Percentiles rank a stretch among this genome's conserved stretches.
Conservation (phyloP, 2,113 vertebrate genomes). For the Todiramphus saurophagus region DNA sequence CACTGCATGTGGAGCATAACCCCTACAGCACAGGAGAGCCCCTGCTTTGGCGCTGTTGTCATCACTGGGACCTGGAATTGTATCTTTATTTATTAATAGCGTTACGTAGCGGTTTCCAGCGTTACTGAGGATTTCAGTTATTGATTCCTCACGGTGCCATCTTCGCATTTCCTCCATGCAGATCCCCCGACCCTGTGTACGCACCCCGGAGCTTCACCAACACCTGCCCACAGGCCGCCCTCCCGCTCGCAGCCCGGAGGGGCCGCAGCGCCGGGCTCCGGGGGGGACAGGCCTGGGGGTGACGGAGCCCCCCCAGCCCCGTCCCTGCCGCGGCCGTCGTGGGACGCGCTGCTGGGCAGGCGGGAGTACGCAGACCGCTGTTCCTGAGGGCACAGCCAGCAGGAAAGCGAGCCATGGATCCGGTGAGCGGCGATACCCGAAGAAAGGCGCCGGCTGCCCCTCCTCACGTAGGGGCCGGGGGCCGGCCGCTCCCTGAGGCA, state of each 20-base stretch:
- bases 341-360: neutral
- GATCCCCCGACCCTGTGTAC: neutral
- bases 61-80: neutral
- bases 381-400: neutral
- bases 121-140: neutral
- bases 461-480: neutral
- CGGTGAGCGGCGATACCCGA: neutral
- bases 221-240: neutral
- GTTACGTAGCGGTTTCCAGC: neutral
- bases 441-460: neutral
- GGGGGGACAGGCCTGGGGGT: neutral
- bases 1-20: accelerated
- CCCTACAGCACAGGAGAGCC: neutral
- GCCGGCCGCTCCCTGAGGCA: neutral
- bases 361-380: neutral
- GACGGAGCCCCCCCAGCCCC: no score
- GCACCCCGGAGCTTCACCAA: accelerated
- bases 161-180: neutral
- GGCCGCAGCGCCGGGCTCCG: neutral
- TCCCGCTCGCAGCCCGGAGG: neutral
- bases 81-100: neutral
- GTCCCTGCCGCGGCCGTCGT: neutral
- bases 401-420: neutral
- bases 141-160: neutral
- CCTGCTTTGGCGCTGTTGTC: neutral